These are phyloP conservation scores for Rhodeus uyekii DNA, from an alignment of 2,797 vertebrate species.

Conservation along the genomic window DNA sequence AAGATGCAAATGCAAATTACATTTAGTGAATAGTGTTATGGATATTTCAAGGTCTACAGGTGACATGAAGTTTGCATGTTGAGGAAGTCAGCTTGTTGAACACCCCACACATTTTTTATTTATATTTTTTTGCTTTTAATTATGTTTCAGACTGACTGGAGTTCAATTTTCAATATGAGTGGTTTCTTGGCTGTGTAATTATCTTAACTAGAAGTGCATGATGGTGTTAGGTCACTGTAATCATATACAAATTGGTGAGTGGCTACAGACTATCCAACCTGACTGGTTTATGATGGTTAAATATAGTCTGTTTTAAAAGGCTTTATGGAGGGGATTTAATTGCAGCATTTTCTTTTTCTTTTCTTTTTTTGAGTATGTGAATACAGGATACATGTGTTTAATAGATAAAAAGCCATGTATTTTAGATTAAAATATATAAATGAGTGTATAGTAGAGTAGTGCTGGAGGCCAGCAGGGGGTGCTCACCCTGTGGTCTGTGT, in stretches of 20 bases:
- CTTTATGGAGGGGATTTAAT: background rate
- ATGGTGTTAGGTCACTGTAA: constrained; percentile 13
- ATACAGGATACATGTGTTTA: background rate
- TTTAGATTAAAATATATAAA: no score
- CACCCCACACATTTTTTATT: no score
- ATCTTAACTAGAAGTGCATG: constrained; percentile 29
- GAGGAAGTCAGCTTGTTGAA: background rate
- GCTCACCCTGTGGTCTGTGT: no score
- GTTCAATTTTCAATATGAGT: constrained; percentile 46
- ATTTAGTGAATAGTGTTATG: background rate
- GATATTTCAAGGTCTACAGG: background rate
- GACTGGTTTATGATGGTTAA: background rate
- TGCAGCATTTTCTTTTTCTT: no score
- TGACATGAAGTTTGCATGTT: background rate
- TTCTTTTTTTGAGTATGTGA: background rate
- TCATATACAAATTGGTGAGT: constrained; percentile 1
- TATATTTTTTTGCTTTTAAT: constrained; percentile 4
- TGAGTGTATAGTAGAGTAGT: no score
- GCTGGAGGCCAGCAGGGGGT: no score
- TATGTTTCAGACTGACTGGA: constrained; percentile 11
- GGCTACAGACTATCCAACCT: background rate
- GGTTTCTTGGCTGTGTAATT: constrained; percentile 24
- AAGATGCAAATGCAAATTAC: background rate
- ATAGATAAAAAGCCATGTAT: no score
- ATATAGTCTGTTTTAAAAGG: background rate